These are phyloP conservation scores for Dilophus febrilis DNA, from an alignment of 2,888 invertebrate genomes.

Conservation along the genomic window DNA sequence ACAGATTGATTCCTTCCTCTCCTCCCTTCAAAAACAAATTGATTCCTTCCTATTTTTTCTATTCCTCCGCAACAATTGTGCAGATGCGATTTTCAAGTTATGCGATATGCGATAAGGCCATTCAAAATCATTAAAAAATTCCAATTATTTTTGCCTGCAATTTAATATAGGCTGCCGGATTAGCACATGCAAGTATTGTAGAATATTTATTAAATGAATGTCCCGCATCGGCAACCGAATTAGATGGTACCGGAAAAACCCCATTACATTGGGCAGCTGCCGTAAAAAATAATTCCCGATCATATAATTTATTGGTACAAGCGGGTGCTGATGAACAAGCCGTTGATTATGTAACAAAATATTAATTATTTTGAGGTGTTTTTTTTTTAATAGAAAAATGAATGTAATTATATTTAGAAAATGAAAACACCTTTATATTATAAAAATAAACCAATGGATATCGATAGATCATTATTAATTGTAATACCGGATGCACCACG, in stretches of 20 bases:
- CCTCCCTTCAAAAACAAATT: too few species aligned
- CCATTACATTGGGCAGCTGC: constrained; percentile 79
- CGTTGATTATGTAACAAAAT: constrained; percentile 53
- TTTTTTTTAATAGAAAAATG: constrained; percentile 3
- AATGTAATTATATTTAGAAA: constrained; percentile 37
- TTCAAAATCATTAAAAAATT: not conserved
- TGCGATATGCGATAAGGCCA: too few species aligned
- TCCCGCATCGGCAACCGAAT: constrained; percentile 47
- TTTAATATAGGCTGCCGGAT: constrained; percentile 50
- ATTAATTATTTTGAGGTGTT: constrained; percentile 4
- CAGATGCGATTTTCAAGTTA: too few species aligned
- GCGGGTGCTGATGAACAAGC: constrained; percentile 72
- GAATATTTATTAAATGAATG: constrained; percentile 53
- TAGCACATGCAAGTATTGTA: constrained; percentile 58
- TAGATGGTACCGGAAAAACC: constrained; percentile 71
- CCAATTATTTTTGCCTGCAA: too few species aligned
- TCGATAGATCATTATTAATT: constrained; percentile 53
- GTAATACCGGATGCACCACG: constrained; percentile 68
- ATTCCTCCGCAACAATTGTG: too few species aligned
- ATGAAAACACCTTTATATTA: constrained; percentile 69
- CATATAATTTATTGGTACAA: constrained; percentile 59
- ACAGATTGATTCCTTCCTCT: too few species aligned
- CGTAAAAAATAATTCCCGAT: constrained; percentile 57
- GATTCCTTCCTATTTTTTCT: too few species aligned
- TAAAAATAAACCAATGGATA: constrained; percentile 53